A percentile compares a stretch with the other conserved stretches of the same genome.
phyloP scores from a whole-genome alignment of 2,797 vertebrate species.

The Aplochiton taeniatus region DNA sequence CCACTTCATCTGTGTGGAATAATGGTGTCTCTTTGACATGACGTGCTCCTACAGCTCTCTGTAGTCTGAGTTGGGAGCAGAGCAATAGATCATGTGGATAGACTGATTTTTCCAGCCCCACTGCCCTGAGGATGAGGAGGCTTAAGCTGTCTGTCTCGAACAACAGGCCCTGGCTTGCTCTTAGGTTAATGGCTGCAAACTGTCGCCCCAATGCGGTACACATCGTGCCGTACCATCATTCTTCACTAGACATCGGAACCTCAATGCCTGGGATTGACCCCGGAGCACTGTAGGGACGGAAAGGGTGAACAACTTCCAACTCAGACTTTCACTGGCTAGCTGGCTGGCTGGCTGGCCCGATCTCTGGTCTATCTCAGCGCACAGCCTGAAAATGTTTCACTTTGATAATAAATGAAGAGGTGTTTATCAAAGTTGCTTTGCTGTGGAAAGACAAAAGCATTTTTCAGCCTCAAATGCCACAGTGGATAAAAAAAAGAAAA shows the following conservation, averaged over 20 bases:
- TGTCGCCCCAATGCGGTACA: constrained; percentile 73
- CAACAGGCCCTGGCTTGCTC: constrained; percentile 49
- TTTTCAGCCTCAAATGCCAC: constrained; percentile 92
- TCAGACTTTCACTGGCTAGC: too few species aligned
- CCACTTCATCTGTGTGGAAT: background rate
- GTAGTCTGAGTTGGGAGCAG: background rate
- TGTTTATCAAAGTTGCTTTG: constrained; percentile 91
- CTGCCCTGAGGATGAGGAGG: constrained; percentile 3
- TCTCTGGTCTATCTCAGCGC: constrained; percentile 88
- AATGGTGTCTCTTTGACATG: constrained; percentile 11
- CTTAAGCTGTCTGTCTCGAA: constrained; percentile 50
- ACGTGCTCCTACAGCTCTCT: constrained; percentile 7
- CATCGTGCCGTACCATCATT: constrained; percentile 83
- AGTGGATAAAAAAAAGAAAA: constrained; percentile 81
- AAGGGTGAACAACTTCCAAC: constrained; percentile 47
- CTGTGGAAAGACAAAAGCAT: constrained; percentile 84
- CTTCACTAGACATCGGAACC: constrained; percentile 88
- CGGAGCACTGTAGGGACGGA: constrained; percentile 63
- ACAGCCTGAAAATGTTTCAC: constrained; percentile 93
- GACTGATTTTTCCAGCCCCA: background rate
- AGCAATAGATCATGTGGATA: constrained; percentile 30
- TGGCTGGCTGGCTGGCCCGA: constrained; percentile 44
- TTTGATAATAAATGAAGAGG: constrained; percentile 95
- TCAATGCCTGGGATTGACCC: constrained; percentile 85
- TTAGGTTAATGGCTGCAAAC: constrained; percentile 75